Percentiles rank a stretch among this genome's conserved stretches.
phyloP scores from a whole-genome alignment of 2,113 vertebrate species.

The Atrichornis clamosus region DNA sequence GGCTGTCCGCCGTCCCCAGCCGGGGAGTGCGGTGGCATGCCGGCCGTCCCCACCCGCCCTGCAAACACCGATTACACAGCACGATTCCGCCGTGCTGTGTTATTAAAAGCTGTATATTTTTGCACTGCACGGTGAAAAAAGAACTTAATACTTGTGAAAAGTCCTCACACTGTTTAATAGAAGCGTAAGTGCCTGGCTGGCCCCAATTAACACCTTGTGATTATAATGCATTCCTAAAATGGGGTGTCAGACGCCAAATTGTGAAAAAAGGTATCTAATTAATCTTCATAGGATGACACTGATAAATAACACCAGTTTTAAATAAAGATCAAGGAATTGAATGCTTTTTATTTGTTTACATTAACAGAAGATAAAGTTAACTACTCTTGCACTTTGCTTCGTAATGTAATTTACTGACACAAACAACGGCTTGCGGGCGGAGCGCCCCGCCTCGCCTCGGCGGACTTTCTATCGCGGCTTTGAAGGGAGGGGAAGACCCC shows the following conservation, averaged over 20 bases:
- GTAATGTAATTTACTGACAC: constrained; percentile 5
- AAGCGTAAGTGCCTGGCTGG: constrained; percentile 91
- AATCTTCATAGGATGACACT: constrained; percentile 85
- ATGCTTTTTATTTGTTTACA: constrained; percentile 68
- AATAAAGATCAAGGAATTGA: constrained; percentile 74
- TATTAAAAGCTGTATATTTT: constrained; percentile 52
- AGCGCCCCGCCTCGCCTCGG: not conserved
- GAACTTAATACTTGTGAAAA: constrained; percentile 67
- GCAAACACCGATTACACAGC: rapidly evolving
- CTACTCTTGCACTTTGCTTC: constrained; percentile 18
- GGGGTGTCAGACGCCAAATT: constrained; percentile 83
- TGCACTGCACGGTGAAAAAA: constrained; percentile 42
- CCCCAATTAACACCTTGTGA: constrained; percentile 99
- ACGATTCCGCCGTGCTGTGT: not conserved
- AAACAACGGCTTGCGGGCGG: not conserved
- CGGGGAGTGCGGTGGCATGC: rapidly evolving
- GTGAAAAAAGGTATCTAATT: constrained; percentile 82
- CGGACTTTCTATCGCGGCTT: not conserved
- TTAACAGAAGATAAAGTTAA: constrained; percentile 59
- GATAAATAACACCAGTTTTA: constrained; percentile 82
- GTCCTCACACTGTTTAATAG: constrained; percentile 88
- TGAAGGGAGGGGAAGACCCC: not conserved
- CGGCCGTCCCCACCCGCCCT: not conserved
- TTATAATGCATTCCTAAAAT: constrained; percentile 88
- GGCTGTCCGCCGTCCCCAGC: not conserved